Evolutionary conservation across 2,888 invertebrate genomes (phyloP), one percentile per base, ranked within the genome.

Genomic region (Trichopoda pennipes): DNA sequence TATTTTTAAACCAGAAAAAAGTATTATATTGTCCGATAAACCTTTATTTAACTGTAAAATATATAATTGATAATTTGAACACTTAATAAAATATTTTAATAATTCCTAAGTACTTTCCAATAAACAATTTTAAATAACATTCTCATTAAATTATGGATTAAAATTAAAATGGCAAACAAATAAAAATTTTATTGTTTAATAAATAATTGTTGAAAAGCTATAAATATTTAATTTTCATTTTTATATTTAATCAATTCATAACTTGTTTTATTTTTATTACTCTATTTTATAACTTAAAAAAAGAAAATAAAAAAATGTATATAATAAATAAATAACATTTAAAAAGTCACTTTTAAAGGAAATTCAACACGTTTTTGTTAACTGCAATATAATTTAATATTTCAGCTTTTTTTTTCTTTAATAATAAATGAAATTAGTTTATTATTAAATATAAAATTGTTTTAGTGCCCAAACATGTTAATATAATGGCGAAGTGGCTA

Each of bases 131-230:
- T 14, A n/a, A 1, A 14, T n/a, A 44, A 44, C 14, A 14, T 16
- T 12, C 14, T 14, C 4, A 44, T n/a, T 44, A 44, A 42, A n/a
- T 16, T 16, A 44, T 44, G 2, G 14, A 8, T 32, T 19, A 55
- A 19, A 35, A 21, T 32, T 19, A 21, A 19, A 61, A 68, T 61
- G 17, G 9, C 51, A 63, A 74, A 68, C 23, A 44, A 64, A 74
- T 61, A 49, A 61, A 63, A 42, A 64, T 73, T 63, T 63, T 3
- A 79, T 61, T 56, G 44, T 53, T 17, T 42, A 64, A 58, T 55
- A 63, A 42, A 74, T 69, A 53, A 69, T 32, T 63, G n/a, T 58
- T 21, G 3, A n/a, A 44, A 56, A 35, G n/a, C 16, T n/a, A 23
- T 35, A 38, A 49, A 74, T 56, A 38, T 17, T 38, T 35, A 49